phyloP scores from a whole-genome alignment of 2,797 vertebrate genomes.

The Gallinago nigripennis region DNA sequence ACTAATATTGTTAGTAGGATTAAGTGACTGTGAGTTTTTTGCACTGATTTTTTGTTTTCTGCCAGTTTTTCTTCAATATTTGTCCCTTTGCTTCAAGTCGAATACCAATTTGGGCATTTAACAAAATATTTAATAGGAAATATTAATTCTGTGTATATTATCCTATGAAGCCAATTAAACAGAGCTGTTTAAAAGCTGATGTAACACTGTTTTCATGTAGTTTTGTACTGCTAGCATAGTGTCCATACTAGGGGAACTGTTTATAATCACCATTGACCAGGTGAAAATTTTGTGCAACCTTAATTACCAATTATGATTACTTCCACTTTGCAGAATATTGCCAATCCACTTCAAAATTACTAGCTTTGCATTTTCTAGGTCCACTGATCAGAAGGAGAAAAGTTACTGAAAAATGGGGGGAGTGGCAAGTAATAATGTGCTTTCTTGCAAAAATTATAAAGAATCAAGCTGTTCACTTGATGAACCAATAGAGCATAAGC shows the following conservation, averaged over 20 bases:
- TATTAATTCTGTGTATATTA: neutral
- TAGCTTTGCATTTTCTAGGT: neutral
- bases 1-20: neutral
- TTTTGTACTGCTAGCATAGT: neutral
- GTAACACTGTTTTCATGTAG: neutral
- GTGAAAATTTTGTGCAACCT: neutral
- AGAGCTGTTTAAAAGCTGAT: neutral
- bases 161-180: neutral
- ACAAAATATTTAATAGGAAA: neutral
- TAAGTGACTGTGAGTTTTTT: accelerated
- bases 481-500: neutral
- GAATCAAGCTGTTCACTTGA: neutral
- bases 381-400: neutral
- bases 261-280: neutral
- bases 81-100: neutral
- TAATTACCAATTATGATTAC: neutral
- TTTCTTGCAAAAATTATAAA: neutral
- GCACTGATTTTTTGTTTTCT: neutral
- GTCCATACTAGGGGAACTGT: neutral
- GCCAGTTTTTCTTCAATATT: neutral
- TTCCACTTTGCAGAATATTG: neutral
- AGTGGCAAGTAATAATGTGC: neutral
- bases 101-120: neutral
- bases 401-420: neutral
- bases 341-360: neutral